Conservation (phyloP, 2,888 invertebrate species). For the Thera britannica region DNA sequence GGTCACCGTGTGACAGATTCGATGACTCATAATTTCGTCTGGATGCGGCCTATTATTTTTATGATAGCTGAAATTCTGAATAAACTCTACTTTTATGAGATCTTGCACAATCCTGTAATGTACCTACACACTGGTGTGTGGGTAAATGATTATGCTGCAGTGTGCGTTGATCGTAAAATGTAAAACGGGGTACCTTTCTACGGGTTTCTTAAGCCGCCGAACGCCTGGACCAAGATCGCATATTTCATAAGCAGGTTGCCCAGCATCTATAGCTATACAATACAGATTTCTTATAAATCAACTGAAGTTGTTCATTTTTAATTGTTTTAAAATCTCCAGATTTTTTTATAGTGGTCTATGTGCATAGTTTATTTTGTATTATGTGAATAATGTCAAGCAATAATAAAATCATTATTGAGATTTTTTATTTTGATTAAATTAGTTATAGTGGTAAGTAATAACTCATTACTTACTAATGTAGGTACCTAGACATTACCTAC, state of each 20-base stretch:
- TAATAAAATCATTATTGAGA: conserved; percentile 85
- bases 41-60: no score
- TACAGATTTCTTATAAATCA: conserved; percentile 11
- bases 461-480: no score
- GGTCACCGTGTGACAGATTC: no score
- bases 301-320: conserved; percentile 51
- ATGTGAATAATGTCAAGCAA: conserved; percentile 88
- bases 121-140: no score
- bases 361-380: conserved; percentile 89
- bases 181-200: not conserved
- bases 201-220: not conserved
- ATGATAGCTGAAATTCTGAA: no score
- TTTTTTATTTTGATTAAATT: not conserved
- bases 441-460: no score
- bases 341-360: conserved; percentile 76
- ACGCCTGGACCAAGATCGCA: not conserved
- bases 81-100: no score
- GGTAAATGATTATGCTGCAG: not conserved
- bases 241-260: no score
- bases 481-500: no score
- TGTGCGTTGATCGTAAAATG: conserved; percentile 2
- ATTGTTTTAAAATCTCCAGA: conserved; percentile 69
- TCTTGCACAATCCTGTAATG: no score
- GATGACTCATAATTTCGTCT: no score
- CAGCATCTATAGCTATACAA: no score